Conservation (phyloP, 2,797 vertebrate species). For the Gymnothorax javanicus region DNA sequence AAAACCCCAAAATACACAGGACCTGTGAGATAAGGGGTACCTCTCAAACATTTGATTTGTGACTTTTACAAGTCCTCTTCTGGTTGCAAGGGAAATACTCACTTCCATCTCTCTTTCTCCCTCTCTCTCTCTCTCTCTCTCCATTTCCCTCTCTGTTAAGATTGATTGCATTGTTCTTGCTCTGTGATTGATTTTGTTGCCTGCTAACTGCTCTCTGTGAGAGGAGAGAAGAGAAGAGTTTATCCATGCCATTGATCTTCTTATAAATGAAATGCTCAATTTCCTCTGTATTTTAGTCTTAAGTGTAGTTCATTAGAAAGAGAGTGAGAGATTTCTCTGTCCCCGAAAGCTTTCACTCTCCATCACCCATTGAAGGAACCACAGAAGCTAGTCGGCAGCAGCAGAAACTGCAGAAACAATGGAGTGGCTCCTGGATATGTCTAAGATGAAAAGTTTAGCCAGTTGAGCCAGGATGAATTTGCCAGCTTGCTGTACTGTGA, state of each 20-base stretch:
- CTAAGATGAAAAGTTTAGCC: not conserved
- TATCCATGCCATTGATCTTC: conserved; percentile 75
- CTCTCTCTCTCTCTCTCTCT: conserved; percentile 50
- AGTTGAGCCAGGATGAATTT: not conserved
- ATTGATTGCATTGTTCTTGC: conserved; percentile 68
- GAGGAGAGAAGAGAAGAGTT: conserved; percentile 66
- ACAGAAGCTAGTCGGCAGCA: not conserved
- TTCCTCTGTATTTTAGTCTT: conserved; percentile 80
- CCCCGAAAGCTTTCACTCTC: conserved; percentile 43
- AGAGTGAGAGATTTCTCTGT: conserved; percentile 69
- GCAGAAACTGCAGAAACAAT: not conserved
- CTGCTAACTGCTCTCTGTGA: conserved; percentile 65
- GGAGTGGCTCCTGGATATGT: not conserved
- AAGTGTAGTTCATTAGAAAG: conserved; percentile 79
- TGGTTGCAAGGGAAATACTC: conserved; percentile 57
- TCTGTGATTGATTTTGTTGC: conserved; percentile 75
- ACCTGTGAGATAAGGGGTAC: conserved; percentile 60
- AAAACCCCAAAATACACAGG: conserved; percentile 46
- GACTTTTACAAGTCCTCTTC: conserved; percentile 52
- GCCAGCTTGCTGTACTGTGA: not conserved
- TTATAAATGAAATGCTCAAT: conserved; percentile 77
- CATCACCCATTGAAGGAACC: not conserved
- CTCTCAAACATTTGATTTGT: conserved; percentile 59
- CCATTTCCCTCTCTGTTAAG: conserved; percentile 56
- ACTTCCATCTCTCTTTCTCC: conserved; percentile 43